Evolutionary conservation across 53 echinoderm and acorn worm species (phyloP), one percentile per base, ranked within the genome.

Genomic region (Echinometra lucunter): DNA sequence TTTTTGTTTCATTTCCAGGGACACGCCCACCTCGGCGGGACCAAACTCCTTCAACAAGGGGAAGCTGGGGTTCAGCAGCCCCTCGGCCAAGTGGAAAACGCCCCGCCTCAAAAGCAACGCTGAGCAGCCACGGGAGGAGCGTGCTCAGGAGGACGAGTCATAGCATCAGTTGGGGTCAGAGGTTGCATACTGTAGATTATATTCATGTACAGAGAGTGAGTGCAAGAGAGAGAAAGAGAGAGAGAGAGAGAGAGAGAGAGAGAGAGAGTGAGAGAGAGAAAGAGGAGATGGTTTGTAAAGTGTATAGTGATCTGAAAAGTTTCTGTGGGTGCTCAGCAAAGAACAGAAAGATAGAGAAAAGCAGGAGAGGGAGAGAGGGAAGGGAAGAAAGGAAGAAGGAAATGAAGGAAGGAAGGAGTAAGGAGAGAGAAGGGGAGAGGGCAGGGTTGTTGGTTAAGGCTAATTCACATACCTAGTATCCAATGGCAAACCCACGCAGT

Each of bases 11-110:
- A 17, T 18, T 42, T 4, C 6, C 88, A 98, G 98, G 75, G 95
- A 96, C 57, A 98, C 98, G 4, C 96, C 96, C 13, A 98, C 98
- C 15, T 98, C 98, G 25, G 97, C 98, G 4, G 98, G 98, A 1
- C 98, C 98, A 17, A 98, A 98, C 92, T 98, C 98, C 21, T 98
- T 96, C 96, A 96, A 96, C 96, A 98, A 98, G 92, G 95, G 96
- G 42, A 98, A 94, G 88, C 53, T 95, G 37, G 98, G 98, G 6
- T 98, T 98, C 94, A 94, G 90, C 44, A 96, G 97, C 91, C 92
- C 96, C 78, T 75, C 78, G 12, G 93, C 93, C 18, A 93, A 93
- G 34, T 93, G 93, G 93, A 93, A 93, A 58, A 55, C 60, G 18
- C 78, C 45, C 28, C 30, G 81, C 7, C 93, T 93, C 16, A 93